These are phyloP conservation scores for Seira musarum DNA, from an alignment of 2,888 invertebrate species.

Conservation along the genomic window DNA sequence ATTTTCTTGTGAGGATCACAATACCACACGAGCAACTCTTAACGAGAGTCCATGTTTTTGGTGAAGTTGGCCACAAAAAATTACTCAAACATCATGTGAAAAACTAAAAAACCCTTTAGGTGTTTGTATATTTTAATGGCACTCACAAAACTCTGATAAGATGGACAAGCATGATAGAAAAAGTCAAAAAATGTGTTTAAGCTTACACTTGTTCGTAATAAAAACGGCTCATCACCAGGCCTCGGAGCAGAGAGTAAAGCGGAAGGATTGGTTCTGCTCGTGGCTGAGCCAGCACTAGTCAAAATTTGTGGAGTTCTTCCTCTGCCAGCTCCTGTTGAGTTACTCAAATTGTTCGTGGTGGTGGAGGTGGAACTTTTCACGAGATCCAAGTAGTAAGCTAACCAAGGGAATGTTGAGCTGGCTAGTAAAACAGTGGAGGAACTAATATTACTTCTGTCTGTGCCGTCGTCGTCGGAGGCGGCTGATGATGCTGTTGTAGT, in stretches of 20 bases:
- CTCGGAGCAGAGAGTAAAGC: constrained; percentile 29
- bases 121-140: no score
- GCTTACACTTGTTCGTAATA: constrained; percentile 54
- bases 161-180: no score
- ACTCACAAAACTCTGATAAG: no score
- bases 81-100: no score
- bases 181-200: not conserved
- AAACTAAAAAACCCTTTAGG: no score
- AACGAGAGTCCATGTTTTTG: no score
- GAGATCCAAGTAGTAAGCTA: constrained; percentile 62
- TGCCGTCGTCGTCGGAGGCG: constrained; percentile 1
- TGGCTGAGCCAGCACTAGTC: constrained; percentile 31
- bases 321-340: constrained; percentile 2
- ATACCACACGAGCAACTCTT: no score
- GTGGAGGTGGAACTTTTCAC: constrained; percentile 47
- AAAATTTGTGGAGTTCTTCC: constrained; percentile 13
- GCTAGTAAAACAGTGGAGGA: constrained; percentile 16
- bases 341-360: constrained; percentile 39
- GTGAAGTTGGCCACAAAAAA: no score
- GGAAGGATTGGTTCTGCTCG: constrained; percentile 47
- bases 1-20: no score
- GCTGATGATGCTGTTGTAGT: not conserved
- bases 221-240: constrained; percentile 27
- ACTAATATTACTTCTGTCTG: constrained; percentile 30
- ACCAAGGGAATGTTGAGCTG: constrained; percentile 62